phyloP scores from a whole-genome alignment of 2,888 invertebrate genomes.

The Diadromus collaris region DNA sequence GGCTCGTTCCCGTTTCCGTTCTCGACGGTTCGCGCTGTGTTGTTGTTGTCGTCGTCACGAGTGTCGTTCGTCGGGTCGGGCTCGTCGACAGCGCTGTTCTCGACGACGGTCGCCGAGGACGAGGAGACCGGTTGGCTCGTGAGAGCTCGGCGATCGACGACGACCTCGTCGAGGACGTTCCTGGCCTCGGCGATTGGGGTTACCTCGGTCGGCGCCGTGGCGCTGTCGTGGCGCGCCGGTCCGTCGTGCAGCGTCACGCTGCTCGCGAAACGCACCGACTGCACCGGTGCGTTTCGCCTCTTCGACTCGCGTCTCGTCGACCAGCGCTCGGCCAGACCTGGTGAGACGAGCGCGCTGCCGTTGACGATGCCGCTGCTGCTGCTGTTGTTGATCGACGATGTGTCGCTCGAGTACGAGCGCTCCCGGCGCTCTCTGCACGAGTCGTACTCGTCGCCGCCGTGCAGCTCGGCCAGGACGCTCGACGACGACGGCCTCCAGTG shows the following conservation, averaged over 20 bases:
- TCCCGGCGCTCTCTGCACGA: conserved; percentile 55
- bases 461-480: conserved; percentile 65
- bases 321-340: conserved; percentile 43
- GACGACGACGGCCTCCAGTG: conserved; percentile 64
- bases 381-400: conserved; percentile 28
- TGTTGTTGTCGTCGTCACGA: conserved; percentile 80
- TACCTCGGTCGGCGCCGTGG: conserved; percentile 73
- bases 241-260: conserved; percentile 69
- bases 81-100: no score
- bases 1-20: conserved; percentile 58
- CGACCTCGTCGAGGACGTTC: conserved; percentile 44
- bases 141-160: no score
- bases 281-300: conserved; percentile 65
- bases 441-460: conserved; percentile 69
- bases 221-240: conserved; percentile 68
- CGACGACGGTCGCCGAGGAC: conserved; percentile 40
- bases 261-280: neutral
- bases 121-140: no score
- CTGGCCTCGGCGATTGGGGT: conserved; percentile 63
- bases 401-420: conserved; percentile 58
- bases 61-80: conserved; percentile 55
- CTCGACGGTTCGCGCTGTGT: conserved; percentile 80
- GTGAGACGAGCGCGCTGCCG: neutral
- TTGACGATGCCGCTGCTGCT: conserved; percentile 11
- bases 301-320: conserved; percentile 58